phyloP scores from a whole-genome alignment of 2,797 vertebrate species.

The Antennarius maculatus region DNA sequence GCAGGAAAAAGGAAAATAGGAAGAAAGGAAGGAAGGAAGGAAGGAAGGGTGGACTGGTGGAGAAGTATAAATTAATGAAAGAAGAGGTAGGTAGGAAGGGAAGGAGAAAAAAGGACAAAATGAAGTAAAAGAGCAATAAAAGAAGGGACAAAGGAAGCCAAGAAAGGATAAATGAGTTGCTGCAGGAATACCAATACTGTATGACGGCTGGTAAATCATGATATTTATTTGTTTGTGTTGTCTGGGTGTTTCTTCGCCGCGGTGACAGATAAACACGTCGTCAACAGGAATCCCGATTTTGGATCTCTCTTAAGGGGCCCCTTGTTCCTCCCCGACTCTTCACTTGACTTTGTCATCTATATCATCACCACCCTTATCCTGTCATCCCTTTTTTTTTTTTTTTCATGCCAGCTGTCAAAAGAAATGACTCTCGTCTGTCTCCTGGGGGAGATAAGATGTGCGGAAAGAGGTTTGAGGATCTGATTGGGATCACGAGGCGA shows the following conservation, averaged over 20 bases:
- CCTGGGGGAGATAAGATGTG: conserved; percentile 39
- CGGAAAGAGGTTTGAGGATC: conserved; percentile 24
- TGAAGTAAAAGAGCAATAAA: no score
- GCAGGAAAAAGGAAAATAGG: no score
- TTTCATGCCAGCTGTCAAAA: conserved; percentile 57
- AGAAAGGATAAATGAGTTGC: no score
- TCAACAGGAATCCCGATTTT: conserved; percentile 40
- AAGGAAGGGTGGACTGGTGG: no score
- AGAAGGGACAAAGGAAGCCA: no score
- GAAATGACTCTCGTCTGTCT: conserved; percentile 57
- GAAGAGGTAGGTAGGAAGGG: no score
- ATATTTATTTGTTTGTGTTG: neutral
- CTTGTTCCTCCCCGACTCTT: conserved; percentile 32
- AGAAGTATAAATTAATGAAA: no score
- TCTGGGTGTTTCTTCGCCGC: conserved; percentile 1
- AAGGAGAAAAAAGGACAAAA: no score
- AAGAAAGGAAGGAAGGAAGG: no score
- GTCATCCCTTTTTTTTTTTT: conserved; percentile 39
- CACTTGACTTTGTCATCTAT: conserved; percentile 58
- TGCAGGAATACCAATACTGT: no score
- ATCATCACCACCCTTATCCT: conserved; percentile 58
- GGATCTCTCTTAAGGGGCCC: conserved; percentile 38
- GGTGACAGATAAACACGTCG: conserved; percentile 42
- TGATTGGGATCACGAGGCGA: conserved; percentile 40
- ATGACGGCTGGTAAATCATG: neutral